Conservation (phyloP, 2,113 vertebrate species). For the Archocentrus centrarchus region DNA sequence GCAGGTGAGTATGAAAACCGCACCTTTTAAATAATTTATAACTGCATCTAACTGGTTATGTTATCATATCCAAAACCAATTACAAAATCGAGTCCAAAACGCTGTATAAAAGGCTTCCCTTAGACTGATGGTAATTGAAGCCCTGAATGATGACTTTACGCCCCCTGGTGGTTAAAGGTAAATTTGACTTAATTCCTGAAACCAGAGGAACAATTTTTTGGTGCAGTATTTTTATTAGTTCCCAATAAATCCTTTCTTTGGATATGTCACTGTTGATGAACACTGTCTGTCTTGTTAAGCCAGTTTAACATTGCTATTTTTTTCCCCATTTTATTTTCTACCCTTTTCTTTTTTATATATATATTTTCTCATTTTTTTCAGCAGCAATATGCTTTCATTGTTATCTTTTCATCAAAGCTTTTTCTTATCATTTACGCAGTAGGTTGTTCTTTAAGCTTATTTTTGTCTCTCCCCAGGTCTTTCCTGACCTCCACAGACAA, state of each 20-base stretch:
- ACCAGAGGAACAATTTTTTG: not conserved
- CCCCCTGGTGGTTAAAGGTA: constrained; percentile 12
- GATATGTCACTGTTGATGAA: not conserved
- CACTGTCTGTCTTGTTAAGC: not conserved
- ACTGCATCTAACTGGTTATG: not conserved
- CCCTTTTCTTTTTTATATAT: not conserved
- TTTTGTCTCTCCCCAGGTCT: constrained; percentile 80
- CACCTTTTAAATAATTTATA: not conserved
- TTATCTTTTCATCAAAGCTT: not conserved
- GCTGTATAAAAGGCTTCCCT: not conserved
- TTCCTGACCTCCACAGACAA: constrained; percentile 89
- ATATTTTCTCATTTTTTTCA: not conserved
- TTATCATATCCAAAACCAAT: not conserved
- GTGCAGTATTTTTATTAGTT: not conserved
- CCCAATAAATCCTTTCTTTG: not conserved
- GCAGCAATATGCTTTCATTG: not conserved
- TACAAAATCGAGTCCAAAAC: not conserved
- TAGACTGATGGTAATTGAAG: not conserved
- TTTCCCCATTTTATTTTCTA: not conserved
- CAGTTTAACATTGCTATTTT: not conserved
- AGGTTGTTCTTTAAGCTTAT: constrained; percentile 15
- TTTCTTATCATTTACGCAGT: not conserved
- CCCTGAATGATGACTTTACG: not conserved
- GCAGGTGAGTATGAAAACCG: constrained; percentile 81
- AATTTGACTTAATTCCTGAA: not conserved